phyloP scores from a whole-genome alignment of 2,797 vertebrate species.

The Arnoldichthys spilopterus region DNA sequence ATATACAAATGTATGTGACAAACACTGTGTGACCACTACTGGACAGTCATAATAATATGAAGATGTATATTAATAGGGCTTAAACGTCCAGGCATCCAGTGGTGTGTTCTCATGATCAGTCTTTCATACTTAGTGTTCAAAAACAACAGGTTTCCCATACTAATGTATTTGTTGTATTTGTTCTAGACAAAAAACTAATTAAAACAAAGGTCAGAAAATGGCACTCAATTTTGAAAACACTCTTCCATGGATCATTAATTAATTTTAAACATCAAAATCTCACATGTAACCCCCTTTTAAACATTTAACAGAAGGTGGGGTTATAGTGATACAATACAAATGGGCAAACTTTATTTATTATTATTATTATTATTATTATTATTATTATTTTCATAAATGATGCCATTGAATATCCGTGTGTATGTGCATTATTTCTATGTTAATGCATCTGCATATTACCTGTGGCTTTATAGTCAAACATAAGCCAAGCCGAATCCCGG shows the following conservation, averaged over 20 bases:
- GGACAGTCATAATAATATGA: too few species aligned
- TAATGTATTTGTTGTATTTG: background rate
- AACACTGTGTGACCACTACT: too few species aligned
- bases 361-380: background rate
- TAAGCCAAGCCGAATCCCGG: slow-evolving; percentile 21
- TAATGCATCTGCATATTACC: background rate
- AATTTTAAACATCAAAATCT: background rate
- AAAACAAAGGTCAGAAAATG: background rate
- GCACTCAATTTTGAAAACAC: background rate
- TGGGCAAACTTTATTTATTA: background rate
- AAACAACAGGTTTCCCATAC: background rate
- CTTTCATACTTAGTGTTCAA: background rate
- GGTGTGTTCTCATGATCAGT: background rate
- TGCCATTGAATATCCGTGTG: background rate
- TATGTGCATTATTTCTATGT: too few species aligned
- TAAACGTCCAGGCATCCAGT: too few species aligned
- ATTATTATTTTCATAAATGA: background rate
- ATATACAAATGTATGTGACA: too few species aligned
- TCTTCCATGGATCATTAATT: background rate
- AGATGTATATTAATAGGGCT: background rate
- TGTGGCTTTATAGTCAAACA: background rate
- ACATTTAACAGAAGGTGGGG: too few species aligned
- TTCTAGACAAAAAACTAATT: background rate
- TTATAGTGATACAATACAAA: background rate
- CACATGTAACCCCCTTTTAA: background rate